phyloP scores from a whole-genome alignment of 2,888 invertebrate genomes.

The Brachypterus glaber region DNA sequence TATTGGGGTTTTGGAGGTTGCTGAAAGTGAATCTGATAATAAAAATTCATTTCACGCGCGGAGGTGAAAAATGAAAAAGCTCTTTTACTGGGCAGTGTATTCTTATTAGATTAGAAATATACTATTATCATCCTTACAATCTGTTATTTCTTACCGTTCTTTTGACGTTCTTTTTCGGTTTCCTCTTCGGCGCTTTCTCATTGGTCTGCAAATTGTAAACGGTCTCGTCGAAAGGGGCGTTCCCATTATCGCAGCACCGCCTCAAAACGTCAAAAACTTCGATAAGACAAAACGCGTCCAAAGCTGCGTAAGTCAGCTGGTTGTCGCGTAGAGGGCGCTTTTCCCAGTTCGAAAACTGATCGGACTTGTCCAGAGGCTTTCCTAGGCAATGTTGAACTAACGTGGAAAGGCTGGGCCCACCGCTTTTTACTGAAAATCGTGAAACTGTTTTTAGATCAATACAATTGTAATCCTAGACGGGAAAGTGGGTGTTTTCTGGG shows the following conservation, averaged over 20 bases:
- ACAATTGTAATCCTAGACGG: too few relatives aligned
- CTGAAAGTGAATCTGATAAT: too few relatives aligned
- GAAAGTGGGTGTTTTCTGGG: too few relatives aligned
- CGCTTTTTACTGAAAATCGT: conserved; percentile 38
- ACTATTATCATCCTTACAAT: conserved; percentile 8
- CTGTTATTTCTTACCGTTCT: conserved; percentile 32
- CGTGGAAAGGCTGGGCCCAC: conserved; percentile 60
- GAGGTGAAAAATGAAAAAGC: too few relatives aligned
- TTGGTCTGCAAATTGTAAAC: conserved; percentile 51
- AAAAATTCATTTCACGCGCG: too few relatives aligned
- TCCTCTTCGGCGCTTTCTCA: conserved; percentile 40
- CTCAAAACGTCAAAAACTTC: conserved; percentile 65
- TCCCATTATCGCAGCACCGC: conserved; percentile 40
- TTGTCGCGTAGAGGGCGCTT: conserved; percentile 66
- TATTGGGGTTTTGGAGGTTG: too few relatives aligned
- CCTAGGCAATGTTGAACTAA: conserved; percentile 70
- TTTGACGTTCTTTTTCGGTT: conserved; percentile 34
- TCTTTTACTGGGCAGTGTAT: too few relatives aligned
- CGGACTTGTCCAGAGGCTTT: conserved; percentile 69
- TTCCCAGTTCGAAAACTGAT: conserved; percentile 89
- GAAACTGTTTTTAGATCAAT: too few relatives aligned
- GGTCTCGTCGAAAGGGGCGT: conserved; percentile 54
- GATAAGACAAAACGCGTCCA: conserved; percentile 81
- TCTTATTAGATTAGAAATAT: too few relatives aligned
- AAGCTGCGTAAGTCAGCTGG: conserved; percentile 75